Evolutionary conservation across 2,888 invertebrate species (phyloP).

Genomic region (Spilosoma lubricipeda): DNA sequence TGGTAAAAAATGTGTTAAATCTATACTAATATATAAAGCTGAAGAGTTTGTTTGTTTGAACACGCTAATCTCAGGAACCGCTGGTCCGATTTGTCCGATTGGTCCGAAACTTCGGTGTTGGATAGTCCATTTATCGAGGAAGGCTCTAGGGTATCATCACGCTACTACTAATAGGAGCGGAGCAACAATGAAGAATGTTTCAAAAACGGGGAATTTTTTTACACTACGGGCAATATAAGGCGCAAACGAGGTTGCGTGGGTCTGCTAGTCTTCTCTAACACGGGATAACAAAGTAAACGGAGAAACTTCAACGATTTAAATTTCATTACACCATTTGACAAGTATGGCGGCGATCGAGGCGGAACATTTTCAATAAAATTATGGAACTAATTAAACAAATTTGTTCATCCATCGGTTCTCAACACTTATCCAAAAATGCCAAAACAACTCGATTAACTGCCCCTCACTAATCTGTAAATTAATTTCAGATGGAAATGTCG

Average conservation of each 20-base stretch:
- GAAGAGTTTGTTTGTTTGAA: no score
- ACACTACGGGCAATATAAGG: no score
- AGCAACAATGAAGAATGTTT: no score
- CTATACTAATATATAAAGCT: no score
- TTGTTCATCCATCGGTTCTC: conserved; percentile 54
- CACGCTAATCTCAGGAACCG: no score
- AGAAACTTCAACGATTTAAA: conserved; percentile 51
- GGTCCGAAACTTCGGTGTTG: no score
- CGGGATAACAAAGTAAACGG: conserved; percentile 43
- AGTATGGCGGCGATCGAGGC: conserved; percentile 39
- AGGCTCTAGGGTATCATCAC: no score
- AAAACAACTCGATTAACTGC: conserved; percentile 57
- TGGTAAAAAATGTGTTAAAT: conserved; percentile 23
- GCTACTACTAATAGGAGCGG: no score
- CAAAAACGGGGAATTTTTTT: no score
- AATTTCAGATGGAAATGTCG: conserved; percentile 52
- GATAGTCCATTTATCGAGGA: no score
- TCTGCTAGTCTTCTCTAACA: conserved; percentile 32
- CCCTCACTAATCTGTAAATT: conserved; percentile 62
- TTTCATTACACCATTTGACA: conserved; percentile 51
- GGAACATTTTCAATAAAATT: conserved; percentile 57
- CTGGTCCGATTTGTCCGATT: no score
- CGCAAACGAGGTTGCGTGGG: no score
- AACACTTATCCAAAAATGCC: conserved; percentile 55
- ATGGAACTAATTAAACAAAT: conserved; percentile 59